Evolutionary conservation across 2,113 vertebrate species (phyloP).

Genomic region (Sander vitreus): DNA sequence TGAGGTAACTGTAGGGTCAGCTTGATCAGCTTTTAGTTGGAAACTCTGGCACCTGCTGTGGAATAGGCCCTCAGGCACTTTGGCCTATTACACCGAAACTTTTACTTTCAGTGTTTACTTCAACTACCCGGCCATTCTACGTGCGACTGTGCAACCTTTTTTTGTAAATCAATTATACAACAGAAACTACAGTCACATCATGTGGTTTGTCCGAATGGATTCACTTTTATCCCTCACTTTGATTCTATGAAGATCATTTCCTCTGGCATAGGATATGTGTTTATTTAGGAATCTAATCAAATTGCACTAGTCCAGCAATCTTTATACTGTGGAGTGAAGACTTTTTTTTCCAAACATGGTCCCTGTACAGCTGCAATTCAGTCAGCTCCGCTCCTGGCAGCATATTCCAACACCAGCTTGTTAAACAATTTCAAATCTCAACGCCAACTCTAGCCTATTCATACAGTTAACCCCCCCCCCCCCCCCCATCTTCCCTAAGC

Average conservation of each 20-base stretch:
- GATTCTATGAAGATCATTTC: conserved; percentile 51
- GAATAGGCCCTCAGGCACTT: conserved; percentile 32
- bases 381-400: conserved; percentile 37
- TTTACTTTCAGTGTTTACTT: conserved; percentile 50
- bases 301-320: conserved; percentile 19
- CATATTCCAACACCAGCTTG: conserved; percentile 69
- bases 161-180: conserved; percentile 17
- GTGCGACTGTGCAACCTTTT: conserved; percentile 11
- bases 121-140: background rate
- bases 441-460: conserved; percentile 60
- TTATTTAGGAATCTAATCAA: conserved; percentile 50
- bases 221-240: conserved; percentile 36
- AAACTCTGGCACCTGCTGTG: conserved; percentile 47
- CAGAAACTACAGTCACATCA: conserved; percentile 18
- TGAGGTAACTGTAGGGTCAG: conserved; percentile 69
- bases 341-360: conserved; percentile 37
- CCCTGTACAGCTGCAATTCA: conserved; percentile 41
- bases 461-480: conserved; percentile 45
- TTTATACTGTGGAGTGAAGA: conserved; percentile 33
- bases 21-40: conserved; percentile 65
- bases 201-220: conserved; percentile 7
- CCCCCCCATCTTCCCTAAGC: background rate
- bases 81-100: conserved; percentile 40
- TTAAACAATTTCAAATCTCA: conserved; percentile 79
- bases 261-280: conserved; percentile 24